Evolutionary conservation across 2,113 vertebrate genomes (phyloP).

Genomic region (Anguilla japonica): DNA sequence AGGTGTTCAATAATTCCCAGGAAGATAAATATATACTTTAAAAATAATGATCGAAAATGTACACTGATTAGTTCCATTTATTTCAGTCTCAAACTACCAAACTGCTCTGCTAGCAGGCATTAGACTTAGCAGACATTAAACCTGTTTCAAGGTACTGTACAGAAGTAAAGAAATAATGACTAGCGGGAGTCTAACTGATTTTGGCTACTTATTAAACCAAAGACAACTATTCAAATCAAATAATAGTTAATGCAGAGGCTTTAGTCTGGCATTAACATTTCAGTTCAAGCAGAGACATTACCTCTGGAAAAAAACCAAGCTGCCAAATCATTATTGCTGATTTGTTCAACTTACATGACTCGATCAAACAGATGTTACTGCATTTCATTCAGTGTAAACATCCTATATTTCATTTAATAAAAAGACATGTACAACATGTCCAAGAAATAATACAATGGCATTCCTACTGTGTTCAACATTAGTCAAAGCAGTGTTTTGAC

Average conservation of each 20-base stretch:
- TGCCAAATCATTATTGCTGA: neutral
- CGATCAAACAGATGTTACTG: neutral
- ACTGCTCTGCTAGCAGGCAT: neutral
- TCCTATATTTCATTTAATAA: neutral
- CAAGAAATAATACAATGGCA: neutral
- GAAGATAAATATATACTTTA: neutral
- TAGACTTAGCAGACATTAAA: neutral
- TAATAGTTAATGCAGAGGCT: neutral
- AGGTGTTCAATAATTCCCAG: neutral
- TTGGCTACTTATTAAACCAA: constrained; percentile 1
- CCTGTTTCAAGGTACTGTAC: neutral
- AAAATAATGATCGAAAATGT: neutral
- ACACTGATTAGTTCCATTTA: neutral
- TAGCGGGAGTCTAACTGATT: neutral
- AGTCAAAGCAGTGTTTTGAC: neutral
- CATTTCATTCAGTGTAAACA: neutral
- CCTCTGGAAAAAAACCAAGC: neutral
- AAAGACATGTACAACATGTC: neutral
- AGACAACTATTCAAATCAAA: neutral
- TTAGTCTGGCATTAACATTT: neutral
- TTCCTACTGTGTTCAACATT: neutral
- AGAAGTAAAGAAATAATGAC: neutral
- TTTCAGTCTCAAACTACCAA: neutral
- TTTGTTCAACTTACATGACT: neutral
- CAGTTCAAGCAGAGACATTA: neutral